Evolutionary conservation across 2,888 invertebrate species (phyloP).

Genomic region (Diploptera punctata): DNA sequence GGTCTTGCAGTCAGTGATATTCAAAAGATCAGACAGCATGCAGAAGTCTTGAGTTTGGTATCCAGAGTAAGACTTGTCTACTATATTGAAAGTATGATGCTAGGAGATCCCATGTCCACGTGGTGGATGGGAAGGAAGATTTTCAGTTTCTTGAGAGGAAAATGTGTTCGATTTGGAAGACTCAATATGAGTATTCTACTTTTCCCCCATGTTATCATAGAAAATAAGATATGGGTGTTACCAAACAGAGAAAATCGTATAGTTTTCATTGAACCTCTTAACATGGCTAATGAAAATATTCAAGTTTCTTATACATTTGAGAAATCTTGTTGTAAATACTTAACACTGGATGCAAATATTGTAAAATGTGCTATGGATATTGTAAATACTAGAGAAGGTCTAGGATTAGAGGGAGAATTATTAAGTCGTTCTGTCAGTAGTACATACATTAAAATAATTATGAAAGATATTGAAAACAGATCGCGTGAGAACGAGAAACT

Average conservation of each 20-base stretch:
- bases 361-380: neutral
- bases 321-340: neutral
- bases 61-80: neutral
- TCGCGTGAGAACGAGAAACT: too few species aligned
- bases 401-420: neutral
- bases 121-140: neutral
- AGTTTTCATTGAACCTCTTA: neutral
- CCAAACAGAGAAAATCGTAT: neutral
- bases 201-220: neutral
- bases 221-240: neutral
- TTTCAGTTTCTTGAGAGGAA: neutral
- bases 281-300: neutral
- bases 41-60: neutral
- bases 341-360: neutral
- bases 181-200: neutral
- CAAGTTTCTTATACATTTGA: neutral
- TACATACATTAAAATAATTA: too few species aligned
- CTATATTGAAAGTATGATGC: slow-evolving; percentile 3
- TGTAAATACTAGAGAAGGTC: neutral
- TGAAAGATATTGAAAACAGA: too few species aligned
- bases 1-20: neutral
- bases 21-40: neutral
- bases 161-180: neutral
- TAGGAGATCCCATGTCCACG: neutral
- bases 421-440: too few species aligned